These are phyloP conservation scores for Hoplias malabaricus DNA, from an alignment of 2,113 vertebrate species.

Conservation along the genomic window DNA sequence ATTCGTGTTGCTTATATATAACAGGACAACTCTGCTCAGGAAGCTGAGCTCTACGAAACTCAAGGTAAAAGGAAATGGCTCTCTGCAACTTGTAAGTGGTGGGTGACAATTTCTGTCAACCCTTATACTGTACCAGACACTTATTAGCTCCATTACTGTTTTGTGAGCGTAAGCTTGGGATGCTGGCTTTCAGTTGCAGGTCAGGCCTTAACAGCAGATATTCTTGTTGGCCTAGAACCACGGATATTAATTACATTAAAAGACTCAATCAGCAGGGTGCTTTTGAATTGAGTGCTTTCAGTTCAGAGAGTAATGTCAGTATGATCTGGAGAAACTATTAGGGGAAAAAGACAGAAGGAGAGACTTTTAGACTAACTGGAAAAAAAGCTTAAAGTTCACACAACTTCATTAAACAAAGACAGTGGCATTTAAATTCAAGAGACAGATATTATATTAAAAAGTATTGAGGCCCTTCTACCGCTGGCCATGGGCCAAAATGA, in stretches of 20 bases:
- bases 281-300: too few relatives aligned
- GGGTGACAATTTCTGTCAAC: neutral
- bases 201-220: too few relatives aligned
- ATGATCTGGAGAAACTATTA: too few relatives aligned
- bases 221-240: too few relatives aligned
- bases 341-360: too few relatives aligned
- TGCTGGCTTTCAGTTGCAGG: neutral
- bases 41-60: conserved; percentile 50
- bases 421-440: neutral
- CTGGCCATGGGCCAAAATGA: too few relatives aligned
- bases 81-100: neutral
- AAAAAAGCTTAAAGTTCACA: neutral
- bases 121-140: neutral
- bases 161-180: neutral
- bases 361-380: neutral
- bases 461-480: too few relatives aligned
- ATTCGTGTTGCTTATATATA: conserved; percentile 52
- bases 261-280: too few relatives aligned
- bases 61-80: conserved; percentile 55
- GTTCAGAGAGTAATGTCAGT: too few relatives aligned
- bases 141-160: neutral
- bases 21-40: conserved; percentile 41
- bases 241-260: too few relatives aligned
- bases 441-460: neutral
- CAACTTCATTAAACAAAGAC: neutral